Conservation (phyloP, 1,140 invertebrate species). For the Apolygus lucorum region DNA sequence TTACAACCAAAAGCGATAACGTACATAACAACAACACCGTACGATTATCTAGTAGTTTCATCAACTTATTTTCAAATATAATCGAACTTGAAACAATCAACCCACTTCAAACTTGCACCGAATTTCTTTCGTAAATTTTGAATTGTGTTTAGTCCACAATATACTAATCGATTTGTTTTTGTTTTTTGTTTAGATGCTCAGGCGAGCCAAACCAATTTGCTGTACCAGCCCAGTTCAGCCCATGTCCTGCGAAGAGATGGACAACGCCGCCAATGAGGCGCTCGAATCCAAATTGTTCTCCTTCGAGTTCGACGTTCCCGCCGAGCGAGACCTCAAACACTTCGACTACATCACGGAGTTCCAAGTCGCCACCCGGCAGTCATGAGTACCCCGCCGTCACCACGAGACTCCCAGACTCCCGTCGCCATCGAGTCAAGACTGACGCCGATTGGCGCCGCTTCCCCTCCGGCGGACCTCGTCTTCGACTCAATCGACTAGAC, state of each 20-base stretch:
- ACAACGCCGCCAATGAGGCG: slow-evolving; percentile 22
- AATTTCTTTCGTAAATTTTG: not conserved
- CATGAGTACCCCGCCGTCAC: not conserved
- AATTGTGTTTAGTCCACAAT: not conserved
- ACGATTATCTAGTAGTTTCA: too few species aligned
- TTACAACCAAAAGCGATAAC: too few species aligned
- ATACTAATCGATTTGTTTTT: slow-evolving; percentile 21
- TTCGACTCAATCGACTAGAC: not conserved
- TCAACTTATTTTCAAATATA: too few species aligned
- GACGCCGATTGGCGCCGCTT: too few species aligned
- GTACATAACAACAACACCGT: too few species aligned
- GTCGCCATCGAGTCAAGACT: too few species aligned
- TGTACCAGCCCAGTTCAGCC: not conserved
- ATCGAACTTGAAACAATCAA: too few species aligned
- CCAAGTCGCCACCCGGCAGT: slow-evolving; percentile 11
- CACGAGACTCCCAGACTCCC: too few species aligned
- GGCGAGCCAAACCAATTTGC: slow-evolving; percentile 22
- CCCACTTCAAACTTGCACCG: not conserved
- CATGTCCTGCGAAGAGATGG: slow-evolving; percentile 16
- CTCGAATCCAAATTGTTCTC: slow-evolving; percentile 19
- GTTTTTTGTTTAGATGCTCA: slow-evolving; percentile 23
- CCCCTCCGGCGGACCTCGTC: too few species aligned
- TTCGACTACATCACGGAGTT: slow-evolving; percentile 14
- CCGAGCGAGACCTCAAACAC: not conserved
- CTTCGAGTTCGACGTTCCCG: not conserved